Percentiles rank a stretch among this genome's conserved stretches.
Conservation (phyloP, 2,113 vertebrate genomes). For the Todiramphus chloris region DNA sequence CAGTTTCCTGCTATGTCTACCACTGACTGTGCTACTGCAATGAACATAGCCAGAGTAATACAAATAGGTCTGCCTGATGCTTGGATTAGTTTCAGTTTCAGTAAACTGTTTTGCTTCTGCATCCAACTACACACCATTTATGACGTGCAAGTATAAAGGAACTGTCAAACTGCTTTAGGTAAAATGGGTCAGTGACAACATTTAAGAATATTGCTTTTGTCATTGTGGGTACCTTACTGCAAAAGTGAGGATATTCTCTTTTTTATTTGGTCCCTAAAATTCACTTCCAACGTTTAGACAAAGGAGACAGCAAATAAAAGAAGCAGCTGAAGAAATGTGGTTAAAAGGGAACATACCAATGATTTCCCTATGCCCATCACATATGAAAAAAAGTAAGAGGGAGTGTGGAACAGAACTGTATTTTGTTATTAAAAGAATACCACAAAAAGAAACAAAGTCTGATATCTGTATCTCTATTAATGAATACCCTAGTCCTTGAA, state of each 20-base stretch:
- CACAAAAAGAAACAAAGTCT: not conserved
- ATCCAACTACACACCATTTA: not conserved
- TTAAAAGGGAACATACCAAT: not conserved
- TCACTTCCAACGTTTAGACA: not conserved
- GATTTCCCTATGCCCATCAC: not conserved
- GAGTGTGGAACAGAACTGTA: not conserved
- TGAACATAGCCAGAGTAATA: not conserved
- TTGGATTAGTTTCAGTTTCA: constrained; percentile 22
- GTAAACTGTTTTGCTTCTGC: not conserved
- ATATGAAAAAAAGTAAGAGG: not conserved
- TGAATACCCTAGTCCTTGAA: not conserved
- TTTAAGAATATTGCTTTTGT: not conserved
- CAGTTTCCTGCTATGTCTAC: not conserved
- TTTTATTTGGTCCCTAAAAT: not conserved
- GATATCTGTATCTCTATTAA: not conserved
- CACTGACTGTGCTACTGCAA: not conserved
- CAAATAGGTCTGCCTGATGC: not conserved
- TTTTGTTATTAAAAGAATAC: not conserved
- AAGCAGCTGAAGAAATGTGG: not conserved
- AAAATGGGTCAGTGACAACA: not conserved
- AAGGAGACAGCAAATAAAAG: not conserved
- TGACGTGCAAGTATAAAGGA: not conserved
- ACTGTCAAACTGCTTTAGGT: not conserved
- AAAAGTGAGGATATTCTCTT: not conserved
- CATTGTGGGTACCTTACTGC: not conserved